Conservation (phyloP, 2,888 invertebrate genomes). For the Eupithecia subumbrata region DNA sequence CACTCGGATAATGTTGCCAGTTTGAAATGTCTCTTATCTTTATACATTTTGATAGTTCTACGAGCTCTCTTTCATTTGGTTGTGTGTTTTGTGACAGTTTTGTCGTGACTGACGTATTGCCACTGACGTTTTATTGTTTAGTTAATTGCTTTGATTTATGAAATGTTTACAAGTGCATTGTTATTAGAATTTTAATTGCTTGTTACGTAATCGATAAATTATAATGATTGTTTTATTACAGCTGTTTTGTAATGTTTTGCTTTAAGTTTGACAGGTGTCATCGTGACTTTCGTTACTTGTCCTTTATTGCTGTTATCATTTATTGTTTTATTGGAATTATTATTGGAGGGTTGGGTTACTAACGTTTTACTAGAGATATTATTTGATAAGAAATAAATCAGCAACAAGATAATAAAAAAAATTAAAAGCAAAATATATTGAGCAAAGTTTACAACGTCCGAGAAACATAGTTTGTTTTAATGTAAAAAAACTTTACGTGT, state of each 20-base stretch:
- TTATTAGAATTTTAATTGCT: conserved; percentile 53
- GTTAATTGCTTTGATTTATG: conserved; percentile 66
- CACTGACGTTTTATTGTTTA: conserved; percentile 65
- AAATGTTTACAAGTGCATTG: conserved; percentile 50
- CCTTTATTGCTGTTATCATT: not conserved
- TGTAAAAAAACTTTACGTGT: not conserved
- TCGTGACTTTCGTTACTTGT: conserved; percentile 19
- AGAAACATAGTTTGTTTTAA: not conserved
- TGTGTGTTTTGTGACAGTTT: conserved; percentile 61
- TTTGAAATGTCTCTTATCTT: conserved; percentile 48
- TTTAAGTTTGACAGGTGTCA: conserved; percentile 23
- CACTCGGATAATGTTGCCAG: conserved; percentile 61
- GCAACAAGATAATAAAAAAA: not conserved
- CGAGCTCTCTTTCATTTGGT: conserved; percentile 51
- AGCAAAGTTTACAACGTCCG: not conserved
- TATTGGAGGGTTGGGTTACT: not conserved
- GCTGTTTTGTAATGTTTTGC: conserved; percentile 24
- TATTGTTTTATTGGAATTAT: not conserved
- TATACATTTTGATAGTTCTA: not conserved
- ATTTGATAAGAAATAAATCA: not conserved
- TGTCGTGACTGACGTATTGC: conserved; percentile 56
- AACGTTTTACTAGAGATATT: not conserved
- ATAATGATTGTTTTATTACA: conserved; percentile 10
- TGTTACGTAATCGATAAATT: conserved; percentile 43
- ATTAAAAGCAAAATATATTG: not conserved